Percentiles rank a stretch among this genome's conserved stretches.
phyloP scores from a whole-genome alignment of 53 echinoderm and acorn worm genomes.

The Luidia sarsii region DNA sequence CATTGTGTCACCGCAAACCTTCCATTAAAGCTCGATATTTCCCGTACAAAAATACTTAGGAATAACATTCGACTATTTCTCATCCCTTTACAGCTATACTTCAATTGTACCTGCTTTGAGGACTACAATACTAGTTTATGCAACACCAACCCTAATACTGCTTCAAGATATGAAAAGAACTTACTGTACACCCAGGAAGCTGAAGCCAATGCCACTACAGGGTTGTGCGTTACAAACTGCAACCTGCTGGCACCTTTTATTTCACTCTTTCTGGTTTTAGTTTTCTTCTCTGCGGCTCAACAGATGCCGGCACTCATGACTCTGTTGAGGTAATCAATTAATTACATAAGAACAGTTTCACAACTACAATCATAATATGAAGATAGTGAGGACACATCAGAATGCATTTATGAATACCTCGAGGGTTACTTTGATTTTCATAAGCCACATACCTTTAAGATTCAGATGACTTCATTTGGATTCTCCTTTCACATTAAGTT shows the following conservation, averaged over 20 bases:
- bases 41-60: neutral
- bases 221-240: neutral
- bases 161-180: too few species aligned
- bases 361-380: too few species aligned
- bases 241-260: neutral
- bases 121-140: neutral
- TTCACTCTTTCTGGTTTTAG: conserved; percentile 12
- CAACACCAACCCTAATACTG: too few species aligned
- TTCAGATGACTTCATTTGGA: too few species aligned
- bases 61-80: neutral
- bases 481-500: too few species aligned
- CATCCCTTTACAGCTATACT: neutral
- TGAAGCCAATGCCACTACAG: neutral
- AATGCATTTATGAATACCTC: too few species aligned
- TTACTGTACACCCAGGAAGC: neutral
- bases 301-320: conserved; percentile 41
- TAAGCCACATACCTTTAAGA: too few species aligned
- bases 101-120: conserved; percentile 4
- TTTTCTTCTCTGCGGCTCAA: conserved; percentile 7
- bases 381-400: too few species aligned
- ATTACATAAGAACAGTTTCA: too few species aligned
- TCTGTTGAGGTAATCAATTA: conserved; percentile 25
- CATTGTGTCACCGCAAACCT: too few species aligned
- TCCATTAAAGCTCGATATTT: neutral
- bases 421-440: too few species aligned